These are phyloP conservation scores for Drosophila ficusphila DNA, from an alignment of 1,140 invertebrate species.

Conservation along the genomic window DNA sequence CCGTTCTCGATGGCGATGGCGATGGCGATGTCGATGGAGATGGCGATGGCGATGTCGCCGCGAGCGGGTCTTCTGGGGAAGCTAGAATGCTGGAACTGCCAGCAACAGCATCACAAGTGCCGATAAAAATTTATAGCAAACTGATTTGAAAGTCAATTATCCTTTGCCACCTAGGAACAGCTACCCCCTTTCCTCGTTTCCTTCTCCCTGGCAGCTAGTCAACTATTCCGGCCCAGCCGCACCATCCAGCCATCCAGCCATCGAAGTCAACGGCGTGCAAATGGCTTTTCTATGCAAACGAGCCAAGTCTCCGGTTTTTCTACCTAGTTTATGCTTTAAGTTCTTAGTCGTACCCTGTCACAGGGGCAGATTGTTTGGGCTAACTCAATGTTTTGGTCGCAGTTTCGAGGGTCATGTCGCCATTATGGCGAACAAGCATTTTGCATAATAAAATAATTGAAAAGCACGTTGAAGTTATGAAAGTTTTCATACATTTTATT, in stretches of 20 bases:
- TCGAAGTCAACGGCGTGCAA: constrained; percentile 70
- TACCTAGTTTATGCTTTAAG: constrained; percentile 69
- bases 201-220: constrained; percentile 22
- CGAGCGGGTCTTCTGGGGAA: constrained; percentile 29
- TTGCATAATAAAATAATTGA: constrained; percentile 22
- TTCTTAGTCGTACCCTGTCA: constrained; percentile 19
- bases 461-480: background rate
- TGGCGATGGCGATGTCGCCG: constrained; percentile 44
- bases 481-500: background rate
- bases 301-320: constrained; percentile 32
- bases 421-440: constrained; percentile 13
- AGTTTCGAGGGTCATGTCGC: background rate
- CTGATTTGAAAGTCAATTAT: constrained; percentile 84
- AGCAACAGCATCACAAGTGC: constrained; percentile 77
- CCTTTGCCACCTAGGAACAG: constrained; percentile 52
- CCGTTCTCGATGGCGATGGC: constrained; percentile 51
- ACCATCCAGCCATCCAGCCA: no score
- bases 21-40: constrained; percentile 9
- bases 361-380: background rate
- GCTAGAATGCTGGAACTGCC: constrained; percentile 40
- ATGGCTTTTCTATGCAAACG: constrained; percentile 81
- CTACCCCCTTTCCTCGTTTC: background rate
- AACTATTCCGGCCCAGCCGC: constrained; percentile 65
- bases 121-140: constrained; percentile 84
- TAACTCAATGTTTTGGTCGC: background rate